Evolutionary conservation across 2,113 vertebrate species (phyloP), one percentile per base, ranked within the genome.

Genomic region (Zapus hudsonius): DNA sequence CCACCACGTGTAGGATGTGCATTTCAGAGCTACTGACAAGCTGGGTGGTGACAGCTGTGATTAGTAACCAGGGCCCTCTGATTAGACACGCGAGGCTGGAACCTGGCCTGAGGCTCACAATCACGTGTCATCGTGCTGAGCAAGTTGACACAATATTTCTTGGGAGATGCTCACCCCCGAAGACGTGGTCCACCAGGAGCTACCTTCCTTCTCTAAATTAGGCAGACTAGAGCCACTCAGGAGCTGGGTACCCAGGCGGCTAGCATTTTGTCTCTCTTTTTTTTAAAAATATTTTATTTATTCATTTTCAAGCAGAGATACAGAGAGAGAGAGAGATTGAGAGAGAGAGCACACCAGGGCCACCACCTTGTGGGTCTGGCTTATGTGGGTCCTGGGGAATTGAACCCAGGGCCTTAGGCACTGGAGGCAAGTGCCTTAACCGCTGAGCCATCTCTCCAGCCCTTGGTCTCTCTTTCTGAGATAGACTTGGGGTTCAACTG

Each of bases 31-130:
- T 2, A 23, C 44, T 47, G 16, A 31, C 31, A 38, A 74, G 81
- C 95, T 80, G 64, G 78, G 86, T 73, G 29, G 13, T 38, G 17
- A n/a, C 73, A 31, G 59, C 52, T 63, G 55, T n/a, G 29, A 79
- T 27, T 64, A 61, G 27, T 22, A 66, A 94, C 94, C 76, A 63
- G 69, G 44, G 83, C 55, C 66, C 80, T 74, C 79, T 92, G 91
- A 92, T 84, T 89, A 80, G 86, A 47, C 82, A 70, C 40, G 16
- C 87, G 36, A 79, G 20, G 47, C 69, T n/a, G 11, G 33, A 91
- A 42, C 31, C 19, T n/a, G 79, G 47, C 76, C 92, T 76, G n/a
- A 27, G 29, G 59, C 69, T 95, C 47, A 75, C 92, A 84, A 78
- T 64, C 73, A 69, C 36, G 55, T 59, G 29, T 66, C 44, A 70